Evolutionary conservation across 2,797 vertebrate genomes (phyloP), one percentile per base, ranked within the genome.

Genomic region (Typhlichthys subterraneus): DNA sequence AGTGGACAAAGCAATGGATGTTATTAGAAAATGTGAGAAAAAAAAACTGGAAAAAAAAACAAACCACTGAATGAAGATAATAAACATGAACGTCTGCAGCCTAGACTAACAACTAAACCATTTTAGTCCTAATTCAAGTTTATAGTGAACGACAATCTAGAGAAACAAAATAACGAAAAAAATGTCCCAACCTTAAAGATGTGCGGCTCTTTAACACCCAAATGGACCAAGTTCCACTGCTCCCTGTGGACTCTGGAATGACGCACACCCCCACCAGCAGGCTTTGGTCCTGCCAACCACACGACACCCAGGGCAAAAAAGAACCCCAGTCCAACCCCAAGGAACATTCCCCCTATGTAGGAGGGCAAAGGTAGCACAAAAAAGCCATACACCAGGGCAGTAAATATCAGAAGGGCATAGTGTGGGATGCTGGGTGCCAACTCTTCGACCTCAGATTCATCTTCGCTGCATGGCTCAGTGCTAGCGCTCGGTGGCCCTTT

Each of bases 191-290:
- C 98, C 96, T 98, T 99, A 57, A 95, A 88, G 69, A 97, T 95
- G 71, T 94, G 92, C 23, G 97, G 98, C 85, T 99, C 95, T 77
- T 93, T 93, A 81, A 98, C 96, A 76, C 96, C 93, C 68, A 98
- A 79, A 73, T 90, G 89, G 57, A 85, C 74, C 9, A 77, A 55
- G 63, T 82, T 89, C 89, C 89, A 88, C 42, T 52, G 82, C 58
- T 85, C 83, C 58, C 77, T 80, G 49, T 72, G 65, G 59, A 54
- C 66, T 82, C 62, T 89, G 73, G 65, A 81, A 56, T 63, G 81
- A 60, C 80, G 82, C 46, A 74, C 85, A 33, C 73, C 55, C 67
- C 84, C 76, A 29, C 85, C 88, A 23, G 87, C 81, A 42, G 73
- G 56, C 69, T 80, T 85, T 58, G 93, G 94, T 83, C 89, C 95